These are phyloP conservation scores for Andrena trimmerana DNA, from an alignment of 2,888 invertebrate genomes.

Conservation along the genomic window DNA sequence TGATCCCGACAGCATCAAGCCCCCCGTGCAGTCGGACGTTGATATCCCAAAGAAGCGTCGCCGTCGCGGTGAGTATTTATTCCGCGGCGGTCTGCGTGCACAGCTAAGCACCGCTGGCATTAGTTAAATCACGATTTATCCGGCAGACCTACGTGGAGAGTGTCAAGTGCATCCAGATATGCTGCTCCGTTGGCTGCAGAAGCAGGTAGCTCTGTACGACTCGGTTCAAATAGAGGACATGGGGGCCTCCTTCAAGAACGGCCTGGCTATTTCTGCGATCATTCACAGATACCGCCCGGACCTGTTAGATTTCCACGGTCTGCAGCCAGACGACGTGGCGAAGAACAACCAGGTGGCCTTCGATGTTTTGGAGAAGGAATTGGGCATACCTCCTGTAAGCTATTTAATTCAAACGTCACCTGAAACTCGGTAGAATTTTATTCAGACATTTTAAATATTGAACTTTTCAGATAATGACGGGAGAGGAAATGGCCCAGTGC, in stretches of 20 bases:
- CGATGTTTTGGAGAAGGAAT: slow-evolving; percentile 93
- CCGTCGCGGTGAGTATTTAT: slow-evolving; percentile 86
- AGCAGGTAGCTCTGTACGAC: slow-evolving; percentile 89
- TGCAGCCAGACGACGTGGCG: slow-evolving; percentile 88
- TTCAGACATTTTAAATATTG: neutral
- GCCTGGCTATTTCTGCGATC: slow-evolving; percentile 90
- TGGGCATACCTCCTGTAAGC: slow-evolving; percentile 89
- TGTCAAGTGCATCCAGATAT: slow-evolving; percentile 91
- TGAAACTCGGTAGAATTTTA: neutral
- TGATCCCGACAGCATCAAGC: slow-evolving; percentile 88
- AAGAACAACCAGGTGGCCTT: slow-evolving; percentile 94
- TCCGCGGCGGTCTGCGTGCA: neutral
- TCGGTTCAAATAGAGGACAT: slow-evolving; percentile 88
- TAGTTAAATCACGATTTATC: neutral
- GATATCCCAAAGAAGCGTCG: slow-evolving; percentile 90
- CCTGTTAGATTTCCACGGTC: slow-evolving; percentile 91
- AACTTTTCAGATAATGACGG: slow-evolving; percentile 88
- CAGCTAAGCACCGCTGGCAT: neutral
- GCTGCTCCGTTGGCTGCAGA: slow-evolving; percentile 92
- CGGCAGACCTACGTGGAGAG: slow-evolving; percentile 85
- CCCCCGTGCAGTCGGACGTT: slow-evolving; percentile 84
- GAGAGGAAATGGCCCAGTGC: slow-evolving; percentile 91
- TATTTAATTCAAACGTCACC: neutral
- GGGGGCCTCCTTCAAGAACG: slow-evolving; percentile 89
- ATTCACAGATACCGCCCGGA: slow-evolving; percentile 96